Evolutionary conservation across 2,113 vertebrate species (phyloP).

Genomic region (Ceyx cyanopectus): DNA sequence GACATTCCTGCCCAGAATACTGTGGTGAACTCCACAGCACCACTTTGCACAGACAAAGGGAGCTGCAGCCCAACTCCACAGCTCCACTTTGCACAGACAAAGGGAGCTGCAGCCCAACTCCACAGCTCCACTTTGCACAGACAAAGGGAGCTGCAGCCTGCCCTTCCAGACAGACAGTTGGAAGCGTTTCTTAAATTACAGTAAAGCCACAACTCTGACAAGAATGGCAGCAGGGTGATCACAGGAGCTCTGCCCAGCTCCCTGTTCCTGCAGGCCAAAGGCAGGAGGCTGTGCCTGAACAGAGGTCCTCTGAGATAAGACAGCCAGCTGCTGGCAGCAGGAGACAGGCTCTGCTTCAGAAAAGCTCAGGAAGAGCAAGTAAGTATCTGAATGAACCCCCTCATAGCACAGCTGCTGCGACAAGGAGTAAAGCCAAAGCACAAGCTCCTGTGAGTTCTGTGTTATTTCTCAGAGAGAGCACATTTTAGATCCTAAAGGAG

Average conservation of each 20-base stretch:
- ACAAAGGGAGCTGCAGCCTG: neutral
- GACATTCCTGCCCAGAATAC: neutral
- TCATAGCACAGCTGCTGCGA: neutral
- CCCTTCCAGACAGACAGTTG: neutral
- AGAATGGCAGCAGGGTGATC: neutral
- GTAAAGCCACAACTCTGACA: neutral
- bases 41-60: neutral
- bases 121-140: neutral
- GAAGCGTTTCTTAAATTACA: neutral
- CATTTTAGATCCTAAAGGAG: neutral
- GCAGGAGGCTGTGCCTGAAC: neutral
- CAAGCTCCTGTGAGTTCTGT: neutral
- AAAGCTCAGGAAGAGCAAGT: neutral
- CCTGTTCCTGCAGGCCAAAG: neutral
- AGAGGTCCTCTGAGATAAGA: neutral
- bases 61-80: neutral
- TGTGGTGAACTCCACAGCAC: neutral
- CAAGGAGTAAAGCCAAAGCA: neutral
- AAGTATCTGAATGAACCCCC: neutral
- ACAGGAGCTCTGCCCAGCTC: neutral
- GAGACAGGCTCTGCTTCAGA: neutral
- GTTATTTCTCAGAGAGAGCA: neutral
- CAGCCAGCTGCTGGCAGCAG: neutral
- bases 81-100: neutral
- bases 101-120: neutral